A percentile compares a stretch with the other conserved stretches of the same genome.
phyloP scores from a whole-genome alignment of 2,888 invertebrate species.

The Leucophora obtusa region DNA sequence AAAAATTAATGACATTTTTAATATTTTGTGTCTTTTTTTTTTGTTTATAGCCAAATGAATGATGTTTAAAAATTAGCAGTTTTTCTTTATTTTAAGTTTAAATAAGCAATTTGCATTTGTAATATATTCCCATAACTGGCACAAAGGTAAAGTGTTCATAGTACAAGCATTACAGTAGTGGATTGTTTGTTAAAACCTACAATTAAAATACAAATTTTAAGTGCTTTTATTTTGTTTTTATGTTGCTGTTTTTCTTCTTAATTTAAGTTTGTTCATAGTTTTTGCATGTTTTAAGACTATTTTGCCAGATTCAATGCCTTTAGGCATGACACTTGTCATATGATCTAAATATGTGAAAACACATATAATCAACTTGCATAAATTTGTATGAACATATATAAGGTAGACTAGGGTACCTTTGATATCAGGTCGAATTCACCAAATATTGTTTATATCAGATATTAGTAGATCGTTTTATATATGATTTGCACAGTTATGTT shows the following conservation, averaged over 20 bases:
- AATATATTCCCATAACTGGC: conserved; percentile 10
- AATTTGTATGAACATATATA: too few relatives aligned
- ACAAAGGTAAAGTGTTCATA: neutral
- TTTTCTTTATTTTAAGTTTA: conserved; percentile 13
- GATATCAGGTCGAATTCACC: too few relatives aligned
- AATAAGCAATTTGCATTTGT: conserved; percentile 49
- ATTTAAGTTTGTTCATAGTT: conserved; percentile 4
- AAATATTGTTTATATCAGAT: too few relatives aligned
- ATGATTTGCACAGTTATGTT: too few relatives aligned
- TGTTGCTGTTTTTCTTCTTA: conserved; percentile 6
- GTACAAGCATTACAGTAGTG: neutral
- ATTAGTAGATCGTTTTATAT: too few relatives aligned
- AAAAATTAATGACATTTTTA: conserved; percentile 43
- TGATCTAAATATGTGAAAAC: neutral
- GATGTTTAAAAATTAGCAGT: neutral
- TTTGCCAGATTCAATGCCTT: conserved; percentile 11
- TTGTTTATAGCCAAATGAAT: conserved; percentile 6
- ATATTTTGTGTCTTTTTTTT: conserved; percentile 1
- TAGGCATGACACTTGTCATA: conserved; percentile 5
- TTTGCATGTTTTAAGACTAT: neutral
- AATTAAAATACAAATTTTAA: conserved; percentile 6
- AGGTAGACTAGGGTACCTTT: too few relatives aligned
- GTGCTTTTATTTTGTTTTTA: neutral
- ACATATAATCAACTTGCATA: neutral
- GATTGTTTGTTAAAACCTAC: neutral